These are phyloP conservation scores for Nebria brevicollis DNA, from an alignment of 2,888 invertebrate species.

Conservation along the genomic window DNA sequence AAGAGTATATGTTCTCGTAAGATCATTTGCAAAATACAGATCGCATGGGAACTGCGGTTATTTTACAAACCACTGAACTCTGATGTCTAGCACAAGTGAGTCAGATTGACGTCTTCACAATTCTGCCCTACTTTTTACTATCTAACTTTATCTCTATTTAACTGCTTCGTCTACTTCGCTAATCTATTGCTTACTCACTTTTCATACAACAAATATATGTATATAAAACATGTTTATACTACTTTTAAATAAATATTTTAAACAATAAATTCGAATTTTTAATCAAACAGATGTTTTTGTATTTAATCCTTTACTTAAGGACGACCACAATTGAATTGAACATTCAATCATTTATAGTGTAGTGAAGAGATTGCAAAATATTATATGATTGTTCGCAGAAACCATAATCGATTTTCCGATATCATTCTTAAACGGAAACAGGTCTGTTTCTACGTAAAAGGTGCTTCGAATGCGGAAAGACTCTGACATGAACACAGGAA, in stretches of 20 bases:
- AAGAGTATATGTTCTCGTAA: background rate
- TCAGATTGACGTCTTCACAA: background rate
- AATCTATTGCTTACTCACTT: background rate
- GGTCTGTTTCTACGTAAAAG: background rate
- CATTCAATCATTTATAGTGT: background rate
- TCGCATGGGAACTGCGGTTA: background rate
- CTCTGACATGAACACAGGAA: background rate
- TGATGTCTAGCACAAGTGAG: background rate
- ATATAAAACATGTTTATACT: too few species aligned
- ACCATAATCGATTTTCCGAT: background rate
- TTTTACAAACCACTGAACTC: background rate
- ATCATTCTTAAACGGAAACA: background rate
- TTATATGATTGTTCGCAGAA: background rate
- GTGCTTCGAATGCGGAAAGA: background rate
- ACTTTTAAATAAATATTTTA: too few species aligned
- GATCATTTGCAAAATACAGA: background rate
- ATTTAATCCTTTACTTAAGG: too few species aligned
- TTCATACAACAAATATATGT: too few species aligned
- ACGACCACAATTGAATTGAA: too few species aligned
- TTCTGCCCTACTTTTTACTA: background rate
- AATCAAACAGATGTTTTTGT: too few species aligned
- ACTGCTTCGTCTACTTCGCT: background rate
- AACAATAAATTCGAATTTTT: too few species aligned
- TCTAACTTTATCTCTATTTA: background rate
- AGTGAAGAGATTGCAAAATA: background rate